Evolutionary conservation across 2,113 vertebrate genomes (phyloP), one percentile per base, ranked within the genome.

Genomic region (Pampusana beccarii): DNA sequence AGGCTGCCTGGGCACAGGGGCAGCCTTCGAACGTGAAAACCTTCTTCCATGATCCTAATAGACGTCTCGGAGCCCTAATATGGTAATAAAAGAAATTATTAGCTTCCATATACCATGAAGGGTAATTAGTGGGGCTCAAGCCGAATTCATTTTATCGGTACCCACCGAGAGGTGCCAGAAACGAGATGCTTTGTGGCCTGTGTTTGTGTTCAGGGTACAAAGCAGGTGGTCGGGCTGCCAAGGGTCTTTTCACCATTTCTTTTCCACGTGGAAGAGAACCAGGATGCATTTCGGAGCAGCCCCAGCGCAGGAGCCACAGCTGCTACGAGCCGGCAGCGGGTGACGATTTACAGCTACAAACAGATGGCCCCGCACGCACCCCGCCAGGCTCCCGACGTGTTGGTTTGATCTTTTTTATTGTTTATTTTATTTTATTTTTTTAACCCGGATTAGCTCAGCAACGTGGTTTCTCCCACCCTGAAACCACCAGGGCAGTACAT

Each of bases 41-140:
- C 17, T 38, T 42, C 40, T 7, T 21, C 44, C 38, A 1, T 0
- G 17, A 64, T 50, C 34, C 48, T 16, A 7, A 6, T 0, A 9
- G 17, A 25, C 2, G 1, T 21, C 44, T 53, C 44, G 17, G 29
- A 75, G 51, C 64, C 44, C 75, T 15, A 11, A 61, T 4, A 16
- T 0, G 2, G 24, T 11, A 54, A 61, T 4, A 64, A 7, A 29
- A 77, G 36, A n/a, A 33, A 78, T 46, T 13, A 24, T 50, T 29
- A 42, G 5, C 50, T 23, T 38, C 48, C 28, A 13, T 8, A 13
- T 10, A 60, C 6, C 11, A 0, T 21, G 24, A 19, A 60, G 20
- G 21, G 29, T 11, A 33, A 57, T 42, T 12, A 44, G 23, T 0
- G 26, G 48, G 38, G 61, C 54, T 66, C 38, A 36, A 60, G 33